Evolutionary conservation across 2,888 invertebrate species (phyloP), one percentile per base, ranked within the genome.

Genomic region (Microctonus hyperodae): DNA sequence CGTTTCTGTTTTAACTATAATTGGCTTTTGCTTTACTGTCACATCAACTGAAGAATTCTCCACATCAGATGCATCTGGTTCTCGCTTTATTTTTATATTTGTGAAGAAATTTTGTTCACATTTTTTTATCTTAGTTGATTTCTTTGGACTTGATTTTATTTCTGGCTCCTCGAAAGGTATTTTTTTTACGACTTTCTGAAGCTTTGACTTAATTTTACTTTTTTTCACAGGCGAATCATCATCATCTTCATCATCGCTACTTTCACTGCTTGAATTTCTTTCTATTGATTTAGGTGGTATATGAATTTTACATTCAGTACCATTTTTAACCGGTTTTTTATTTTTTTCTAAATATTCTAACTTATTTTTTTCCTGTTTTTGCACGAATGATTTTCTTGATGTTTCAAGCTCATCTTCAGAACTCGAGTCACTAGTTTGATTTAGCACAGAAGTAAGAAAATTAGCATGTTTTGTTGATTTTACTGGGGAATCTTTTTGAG

Each of bases 1-100:
- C 58, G 33, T 33, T 25, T 40, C 60, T 16, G 20, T 60, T 9
- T 56, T 28, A 44, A 44, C 40, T 2, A n/a, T 37, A 2, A 44
- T 16, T 5, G 40, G 40, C 6, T 44, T 16, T 10, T 28, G n/a
- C 56, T 28, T 61, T 60, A 50, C 59, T 60, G 11, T 56, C 48
- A 51, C 20, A 48, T 31, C 16, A 35, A 20, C 51, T 51, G 40
- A 44, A 33, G 33, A 58, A 48, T 50, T 28, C 48, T 61, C 51
- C n/a, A 35, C 28, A 22, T 58, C 69, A 50, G 67, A 20, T 53
- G 66, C 58, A 53, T 68, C 31, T 51, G 65, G 9, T 56, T 63
- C 50, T 50, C 65, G 40, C 7, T 40, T 59, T 10, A 59, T 60
- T 53, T 37, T 28, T 4, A 56, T 2, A 25, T 23, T 51, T 2